These are phyloP conservation scores for Lithophane semibrunnea DNA, from an alignment of 2,888 invertebrate genomes.

Conservation along the genomic window DNA sequence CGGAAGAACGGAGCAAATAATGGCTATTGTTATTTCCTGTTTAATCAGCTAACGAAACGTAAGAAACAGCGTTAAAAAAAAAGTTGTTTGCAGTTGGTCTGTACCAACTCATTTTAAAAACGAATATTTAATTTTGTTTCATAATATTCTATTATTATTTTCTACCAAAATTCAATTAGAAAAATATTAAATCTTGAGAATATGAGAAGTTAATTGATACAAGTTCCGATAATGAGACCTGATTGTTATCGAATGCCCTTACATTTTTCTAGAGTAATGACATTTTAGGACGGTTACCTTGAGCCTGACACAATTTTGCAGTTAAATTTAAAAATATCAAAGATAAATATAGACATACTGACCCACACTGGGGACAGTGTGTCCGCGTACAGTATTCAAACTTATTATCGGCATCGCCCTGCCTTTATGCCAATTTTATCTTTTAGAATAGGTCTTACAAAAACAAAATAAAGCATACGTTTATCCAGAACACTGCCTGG, in stretches of 20 bases:
- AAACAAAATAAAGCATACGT: background rate
- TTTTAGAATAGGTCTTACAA: no score
- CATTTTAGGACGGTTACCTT: background rate
- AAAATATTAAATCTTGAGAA: conserved; percentile 10
- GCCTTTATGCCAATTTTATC: background rate
- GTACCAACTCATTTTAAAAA: conserved; percentile 5
- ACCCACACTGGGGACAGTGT: background rate
- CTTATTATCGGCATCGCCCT: background rate
- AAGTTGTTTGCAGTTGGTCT: no score
- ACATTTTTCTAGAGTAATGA: background rate
- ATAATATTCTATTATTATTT: conserved; percentile 1
- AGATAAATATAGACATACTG: no score
- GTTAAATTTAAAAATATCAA: background rate
- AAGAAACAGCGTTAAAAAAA: background rate
- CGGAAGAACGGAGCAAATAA: conserved; percentile 4
- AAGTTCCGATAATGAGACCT: conserved; percentile 9
- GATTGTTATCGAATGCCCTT: conserved; percentile 22
- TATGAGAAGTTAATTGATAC: conserved; percentile 13
- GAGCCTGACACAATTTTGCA: conserved; percentile 1
- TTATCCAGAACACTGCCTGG: background rate
- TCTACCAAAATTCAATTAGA: background rate
- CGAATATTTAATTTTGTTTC: conserved; percentile 9
- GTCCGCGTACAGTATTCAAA: background rate
- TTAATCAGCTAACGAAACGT: conserved; percentile 1
- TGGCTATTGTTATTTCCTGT: conserved; percentile 13